These are phyloP conservation scores for Trematocara macrostoma DNA, from an alignment of 2,113 vertebrate species.

Conservation along the genomic window DNA sequence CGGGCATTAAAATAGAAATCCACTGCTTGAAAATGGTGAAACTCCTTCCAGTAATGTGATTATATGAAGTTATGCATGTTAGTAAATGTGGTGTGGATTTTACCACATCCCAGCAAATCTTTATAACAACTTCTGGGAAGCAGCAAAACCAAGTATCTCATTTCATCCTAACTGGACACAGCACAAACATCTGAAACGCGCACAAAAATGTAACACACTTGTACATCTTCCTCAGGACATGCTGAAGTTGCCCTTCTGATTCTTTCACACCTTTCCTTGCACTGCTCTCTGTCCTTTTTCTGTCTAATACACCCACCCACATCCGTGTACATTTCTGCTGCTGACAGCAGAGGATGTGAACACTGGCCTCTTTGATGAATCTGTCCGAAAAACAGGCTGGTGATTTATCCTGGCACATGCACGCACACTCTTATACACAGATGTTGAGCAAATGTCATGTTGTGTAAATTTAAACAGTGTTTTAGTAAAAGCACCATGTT, in stretches of 20 bases:
- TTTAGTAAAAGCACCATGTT: conserved; percentile 2
- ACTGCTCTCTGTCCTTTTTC: background rate
- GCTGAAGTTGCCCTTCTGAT: background rate
- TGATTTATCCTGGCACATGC: conserved; percentile 31
- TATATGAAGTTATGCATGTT: background rate
- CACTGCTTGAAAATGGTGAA: background rate
- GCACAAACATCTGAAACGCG: background rate
- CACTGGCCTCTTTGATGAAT: conserved; percentile 68
- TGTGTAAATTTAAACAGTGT: conserved; percentile 48
- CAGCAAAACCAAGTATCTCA: background rate
- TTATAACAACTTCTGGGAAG: background rate
- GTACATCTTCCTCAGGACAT: background rate
- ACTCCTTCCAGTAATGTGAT: background rate
- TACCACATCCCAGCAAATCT: background rate
- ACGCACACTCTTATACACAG: conserved; percentile 19
- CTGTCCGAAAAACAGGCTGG: conserved; percentile 47
- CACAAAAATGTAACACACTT: background rate
- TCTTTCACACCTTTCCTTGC: conserved; percentile 9
- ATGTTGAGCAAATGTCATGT: conserved; percentile 34
- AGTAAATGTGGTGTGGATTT: background rate
- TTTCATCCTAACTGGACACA: background rate
- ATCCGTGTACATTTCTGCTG: background rate
- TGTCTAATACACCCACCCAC: background rate
- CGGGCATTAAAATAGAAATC: background rate
- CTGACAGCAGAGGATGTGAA: conserved; percentile 34